These are phyloP conservation scores for fruit fly (Drosophila melanogaster) DNA, from an alignment of 1,140 invertebrate species.

Conservation along the genomic window DNA sequence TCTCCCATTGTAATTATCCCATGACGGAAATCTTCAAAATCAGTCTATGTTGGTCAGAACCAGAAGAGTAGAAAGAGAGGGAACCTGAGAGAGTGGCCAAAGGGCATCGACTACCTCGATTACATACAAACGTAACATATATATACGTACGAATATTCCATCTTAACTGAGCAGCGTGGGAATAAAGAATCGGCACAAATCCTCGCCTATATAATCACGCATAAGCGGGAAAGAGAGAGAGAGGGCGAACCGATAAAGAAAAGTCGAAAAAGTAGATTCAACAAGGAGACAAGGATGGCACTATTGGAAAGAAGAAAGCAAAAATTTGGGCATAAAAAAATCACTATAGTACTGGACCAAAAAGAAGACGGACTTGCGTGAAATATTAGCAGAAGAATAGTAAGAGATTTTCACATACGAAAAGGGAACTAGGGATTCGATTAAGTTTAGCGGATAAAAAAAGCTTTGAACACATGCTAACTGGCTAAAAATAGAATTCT, in stretches of 20 bases:
- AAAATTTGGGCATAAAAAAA: conserved; percentile 3
- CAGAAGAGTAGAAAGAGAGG: background rate
- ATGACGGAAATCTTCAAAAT: background rate
- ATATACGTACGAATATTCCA: conserved; percentile 5
- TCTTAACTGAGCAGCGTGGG: conserved; percentile 26
- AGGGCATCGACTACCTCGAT: conserved; percentile 7
- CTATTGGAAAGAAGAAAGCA: conserved; percentile 28
- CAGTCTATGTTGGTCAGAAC: conserved; percentile 4
- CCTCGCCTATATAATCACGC: background rate
- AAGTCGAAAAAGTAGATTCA: conserved; percentile 16
- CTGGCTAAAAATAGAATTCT: background rate
- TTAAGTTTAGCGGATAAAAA: background rate
- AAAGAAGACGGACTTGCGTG: too few species aligned
- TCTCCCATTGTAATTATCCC: too few species aligned
- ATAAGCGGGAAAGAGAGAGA: conserved; percentile 2
- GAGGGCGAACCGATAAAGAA: conserved; percentile 12
- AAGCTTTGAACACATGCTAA: background rate
- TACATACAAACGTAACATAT: too few species aligned
- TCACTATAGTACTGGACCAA: background rate
- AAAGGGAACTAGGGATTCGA: background rate
- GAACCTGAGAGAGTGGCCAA: conserved; percentile 6
- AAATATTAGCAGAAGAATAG: too few species aligned
- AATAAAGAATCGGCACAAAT: conserved; percentile 35
- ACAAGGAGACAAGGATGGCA: conserved; percentile 25
- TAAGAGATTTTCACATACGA: too few species aligned